Evolutionary conservation across 2,888 invertebrate genomes (phyloP).

Genomic region (Volucella zonaria): DNA sequence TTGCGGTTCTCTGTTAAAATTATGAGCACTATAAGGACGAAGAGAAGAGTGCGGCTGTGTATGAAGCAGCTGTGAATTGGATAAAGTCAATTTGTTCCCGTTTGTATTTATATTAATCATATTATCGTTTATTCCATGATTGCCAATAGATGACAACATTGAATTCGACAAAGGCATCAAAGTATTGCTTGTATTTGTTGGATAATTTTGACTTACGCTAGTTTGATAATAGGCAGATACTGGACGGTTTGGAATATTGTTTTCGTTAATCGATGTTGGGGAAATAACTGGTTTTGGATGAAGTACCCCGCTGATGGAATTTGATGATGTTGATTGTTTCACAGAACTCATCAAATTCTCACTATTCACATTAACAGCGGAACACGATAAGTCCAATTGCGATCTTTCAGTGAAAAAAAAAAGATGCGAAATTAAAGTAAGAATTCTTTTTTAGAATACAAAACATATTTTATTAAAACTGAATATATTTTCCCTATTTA

Average conservation of each 20-base stretch:
- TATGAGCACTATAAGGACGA: constrained; percentile 79
- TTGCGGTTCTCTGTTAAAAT: constrained; percentile 79
- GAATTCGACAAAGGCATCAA: constrained; percentile 78
- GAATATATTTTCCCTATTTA: too few species aligned
- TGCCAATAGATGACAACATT: constrained; percentile 78
- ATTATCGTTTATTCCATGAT: constrained; percentile 78
- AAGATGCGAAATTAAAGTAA: background rate
- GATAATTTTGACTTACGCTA: constrained; percentile 73
- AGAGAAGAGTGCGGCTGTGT: constrained; percentile 77
- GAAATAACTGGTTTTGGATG: constrained; percentile 18
- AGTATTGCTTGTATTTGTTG: constrained; percentile 71
- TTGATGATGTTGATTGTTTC: constrained; percentile 73
- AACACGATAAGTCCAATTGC: constrained; percentile 78
- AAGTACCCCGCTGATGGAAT: constrained; percentile 73
- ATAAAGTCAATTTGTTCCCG: constrained; percentile 61
- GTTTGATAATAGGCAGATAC: constrained; percentile 82
- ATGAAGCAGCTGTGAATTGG: constrained; percentile 75
- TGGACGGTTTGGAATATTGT: constrained; percentile 79
- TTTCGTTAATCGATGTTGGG: constrained; percentile 56
- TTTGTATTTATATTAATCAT: constrained; percentile 80
- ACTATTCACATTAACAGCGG: constrained; percentile 79
- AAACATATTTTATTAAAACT: too few species aligned
- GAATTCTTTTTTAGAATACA: background rate
- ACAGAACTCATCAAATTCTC: constrained; percentile 79
- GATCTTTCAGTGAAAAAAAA: constrained; percentile 76